A percentile compares a stretch with the other conserved stretches of the same genome.
These are phyloP conservation scores for Lamellibrachia columna DNA, from an alignment of 2,888 invertebrate species.

Conservation along the genomic window DNA sequence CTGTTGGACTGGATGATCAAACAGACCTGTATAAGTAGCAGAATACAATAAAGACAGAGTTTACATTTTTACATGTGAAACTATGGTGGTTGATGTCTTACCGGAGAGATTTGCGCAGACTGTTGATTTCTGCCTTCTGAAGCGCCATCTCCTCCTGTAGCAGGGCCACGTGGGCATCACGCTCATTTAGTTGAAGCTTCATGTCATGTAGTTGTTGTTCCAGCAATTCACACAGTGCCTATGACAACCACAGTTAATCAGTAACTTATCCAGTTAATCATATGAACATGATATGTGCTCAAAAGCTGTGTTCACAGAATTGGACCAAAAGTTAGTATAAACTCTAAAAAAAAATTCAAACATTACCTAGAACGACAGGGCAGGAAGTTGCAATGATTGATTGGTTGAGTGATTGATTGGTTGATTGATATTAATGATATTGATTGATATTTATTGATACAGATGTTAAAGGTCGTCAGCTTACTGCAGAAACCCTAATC, in stretches of 20 bases:
- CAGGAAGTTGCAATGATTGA: no score
- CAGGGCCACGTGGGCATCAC: not conserved
- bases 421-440: no score
- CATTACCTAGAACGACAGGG: no score
- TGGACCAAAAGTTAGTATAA: no score
- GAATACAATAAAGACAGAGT: not conserved
- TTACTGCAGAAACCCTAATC: no score
- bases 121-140: not conserved
- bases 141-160: not conserved
- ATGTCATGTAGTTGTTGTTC: not conserved
- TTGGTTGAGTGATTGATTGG: no score
- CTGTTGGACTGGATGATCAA: not conserved
- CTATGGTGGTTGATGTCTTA: not conserved
- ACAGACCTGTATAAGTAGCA: not conserved
- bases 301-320: no score
- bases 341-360: no score
- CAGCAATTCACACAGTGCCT: not conserved
- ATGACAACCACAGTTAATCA: not conserved
- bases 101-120: constrained; percentile 3
- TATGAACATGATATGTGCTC: no score
- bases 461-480: no score
- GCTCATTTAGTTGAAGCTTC: not conserved
- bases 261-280: not conserved
- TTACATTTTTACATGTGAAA: not conserved
- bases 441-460: no score